Evolutionary conservation across 1,140 invertebrate genomes (phyloP), one percentile per base, ranked within the genome.

Genomic region (Drosophila gunungcola): DNA sequence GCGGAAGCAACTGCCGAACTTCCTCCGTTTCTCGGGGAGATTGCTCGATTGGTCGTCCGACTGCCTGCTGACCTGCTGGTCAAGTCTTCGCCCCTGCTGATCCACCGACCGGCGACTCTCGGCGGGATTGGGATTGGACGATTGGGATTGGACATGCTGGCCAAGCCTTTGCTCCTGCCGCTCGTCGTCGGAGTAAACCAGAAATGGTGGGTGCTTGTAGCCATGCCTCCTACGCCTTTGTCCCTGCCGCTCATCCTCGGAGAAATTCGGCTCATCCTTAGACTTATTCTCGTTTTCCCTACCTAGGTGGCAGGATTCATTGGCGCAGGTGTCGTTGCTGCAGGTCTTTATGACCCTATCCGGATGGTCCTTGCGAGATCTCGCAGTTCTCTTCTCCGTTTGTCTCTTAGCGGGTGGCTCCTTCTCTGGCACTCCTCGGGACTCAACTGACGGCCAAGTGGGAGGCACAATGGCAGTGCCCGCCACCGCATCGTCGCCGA

Each of bases 401-500:
- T 2, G 27, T 0, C 9, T 25, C 7, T 25, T 13, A 21, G 48
- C n/a, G n/a, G 36, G 16, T 7, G 1, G 11, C 21, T 25, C 21
- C 13, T n/a, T 25, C 34, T 34, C 39, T 4, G n/a, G 3, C 9
- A 3, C 9, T 2, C 13, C 9, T 2, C 13, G 13, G 2, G 32
- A 36, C 3, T 34, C n/a, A 11, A 4, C 3, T 34, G 16, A 0
- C 29, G 38, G 12, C 27, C n/a, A 34, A 7, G 3, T 32, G 0
- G 43, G 29, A 2, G 12, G n/a, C 1, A 39, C 9, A 16, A 13
- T 13, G 0, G 36, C 12, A 0, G 29, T n/a, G 16, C 56, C 52
- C 29, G 63, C 52, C 29, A 54, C 53, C 11, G 53, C 16, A 13
- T 88, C 56, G 10, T 78, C 75, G 21, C 75, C 75, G n/a, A 78